phyloP scores from a whole-genome alignment of 1,140 invertebrate species.

The Drosophila aff. region DNA sequence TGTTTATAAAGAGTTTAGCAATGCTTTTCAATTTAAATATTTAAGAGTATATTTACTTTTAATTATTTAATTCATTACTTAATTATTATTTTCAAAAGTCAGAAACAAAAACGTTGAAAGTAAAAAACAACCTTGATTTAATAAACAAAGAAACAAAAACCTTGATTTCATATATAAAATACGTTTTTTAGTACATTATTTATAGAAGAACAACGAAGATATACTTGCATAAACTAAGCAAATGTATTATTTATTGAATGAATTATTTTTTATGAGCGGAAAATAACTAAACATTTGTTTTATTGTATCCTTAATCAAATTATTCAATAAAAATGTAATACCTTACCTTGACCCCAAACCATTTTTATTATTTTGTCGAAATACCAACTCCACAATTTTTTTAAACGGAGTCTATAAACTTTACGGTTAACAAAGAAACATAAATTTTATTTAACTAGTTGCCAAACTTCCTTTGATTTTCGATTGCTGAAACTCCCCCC shows the following conservation, averaged over 20 bases:
- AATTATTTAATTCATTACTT: too few species aligned
- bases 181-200: too few species aligned
- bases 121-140: too few species aligned
- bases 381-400: background rate
- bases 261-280: background rate
- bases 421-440: constrained; percentile 1
- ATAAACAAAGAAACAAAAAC: too few species aligned
- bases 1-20: too few species aligned
- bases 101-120: too few species aligned
- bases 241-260: background rate
- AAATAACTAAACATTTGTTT: background rate
- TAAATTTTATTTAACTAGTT: constrained; percentile 24
- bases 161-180: too few species aligned
- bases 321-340: background rate
- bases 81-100: too few species aligned
- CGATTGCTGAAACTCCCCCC: constrained; percentile 11
- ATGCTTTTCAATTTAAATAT: too few species aligned
- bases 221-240: background rate
- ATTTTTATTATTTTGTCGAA: background rate
- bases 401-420: background rate
- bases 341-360: background rate
- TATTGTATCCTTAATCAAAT: background rate
- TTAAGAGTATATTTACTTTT: too few species aligned
- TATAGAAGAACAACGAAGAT: too few species aligned
- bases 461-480: background rate